Base-by-base conservation (phyloP, 2,797 vertebrate species). In the Salmo trutta region DNA sequence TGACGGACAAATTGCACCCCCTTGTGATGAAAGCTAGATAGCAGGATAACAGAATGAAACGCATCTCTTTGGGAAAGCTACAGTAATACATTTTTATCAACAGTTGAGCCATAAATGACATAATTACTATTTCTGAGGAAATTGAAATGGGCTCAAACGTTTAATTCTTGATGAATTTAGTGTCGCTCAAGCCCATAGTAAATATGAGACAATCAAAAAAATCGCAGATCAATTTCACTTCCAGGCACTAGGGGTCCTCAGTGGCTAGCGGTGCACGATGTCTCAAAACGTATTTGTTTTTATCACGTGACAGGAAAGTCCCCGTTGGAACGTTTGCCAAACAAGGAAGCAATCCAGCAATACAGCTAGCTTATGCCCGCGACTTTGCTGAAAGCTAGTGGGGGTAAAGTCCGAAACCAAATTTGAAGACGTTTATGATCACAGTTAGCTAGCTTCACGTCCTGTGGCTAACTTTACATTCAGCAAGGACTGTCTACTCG, bases 241-340 rank as follows among this genome's bases (percentile, higher is more conserved):
- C 84, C 86, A 15, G 21, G 73, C 85, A 64, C 75, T 83, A 86
- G 84, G 72, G 62, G 86, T 87, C 82, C 56, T 56, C 81, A 67
- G 51, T 21, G 10, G 36, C 2, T 51, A n/a, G 16, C 16, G 73
- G 64, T 29, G 52, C 21, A 53, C n/a, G 56, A 31, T 16, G n/a
- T 15, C 36, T 33, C 14, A n/a, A 31, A 62, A 24, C 5, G 1
- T 47, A 31, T 67, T 87, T 93, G 93, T 94, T 93, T 88, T 92
- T 52, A 82, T 89, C 94, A 95, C 83, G 82, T 94, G 93, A 93
- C 86, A 36, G 93, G 94, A 94, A 88, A 84, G 79, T 83, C 24
- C 73, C 62, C 19, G 81, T 82, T 87, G 82, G 82, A 89, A 81
- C 71, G 79, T 80, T 24, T 31, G 8, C 21, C 65, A 27, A 77